Percentiles rank a stretch among this genome's conserved stretches.
Evolutionary conservation across 2,797 vertebrate genomes (phyloP).

Genomic region (Alcedo quadribrachys): DNA sequence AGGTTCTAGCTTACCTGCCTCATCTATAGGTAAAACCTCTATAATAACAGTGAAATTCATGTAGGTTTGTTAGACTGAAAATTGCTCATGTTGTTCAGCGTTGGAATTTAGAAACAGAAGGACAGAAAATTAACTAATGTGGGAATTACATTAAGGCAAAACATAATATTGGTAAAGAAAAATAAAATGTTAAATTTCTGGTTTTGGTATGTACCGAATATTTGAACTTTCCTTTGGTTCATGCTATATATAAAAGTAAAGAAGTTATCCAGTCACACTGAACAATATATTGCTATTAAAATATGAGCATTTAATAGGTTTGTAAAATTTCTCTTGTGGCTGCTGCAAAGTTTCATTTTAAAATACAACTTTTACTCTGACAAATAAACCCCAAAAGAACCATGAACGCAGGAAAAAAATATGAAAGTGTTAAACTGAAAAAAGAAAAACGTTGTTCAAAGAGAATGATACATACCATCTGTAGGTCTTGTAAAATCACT

Average conservation of each 20-base stretch:
- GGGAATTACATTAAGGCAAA: neutral
- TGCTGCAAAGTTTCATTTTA: neutral
- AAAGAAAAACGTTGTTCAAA: neutral
- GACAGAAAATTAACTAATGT: neutral
- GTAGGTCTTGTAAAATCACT: neutral
- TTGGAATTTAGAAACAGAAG: neutral
- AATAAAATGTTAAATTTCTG: neutral
- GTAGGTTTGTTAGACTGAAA: neutral
- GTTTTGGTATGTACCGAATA: neutral
- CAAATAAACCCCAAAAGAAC: rapidly evolving
- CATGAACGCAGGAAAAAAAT: neutral
- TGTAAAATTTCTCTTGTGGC: neutral
- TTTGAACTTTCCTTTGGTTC: neutral
- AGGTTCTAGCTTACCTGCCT: neutral
- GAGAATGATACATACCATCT: neutral
- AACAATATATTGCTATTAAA: neutral
- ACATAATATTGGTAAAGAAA: neutral
- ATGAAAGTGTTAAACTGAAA: neutral
- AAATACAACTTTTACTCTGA: neutral
- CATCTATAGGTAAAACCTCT: neutral
- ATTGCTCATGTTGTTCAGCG: neutral
- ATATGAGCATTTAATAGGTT: neutral
- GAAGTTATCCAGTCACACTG: neutral
- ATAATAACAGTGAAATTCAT: neutral
- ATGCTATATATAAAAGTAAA: neutral